Evolutionary conservation across 2,797 vertebrate species (phyloP).

Genomic region (Decapterus maruadsi): DNA sequence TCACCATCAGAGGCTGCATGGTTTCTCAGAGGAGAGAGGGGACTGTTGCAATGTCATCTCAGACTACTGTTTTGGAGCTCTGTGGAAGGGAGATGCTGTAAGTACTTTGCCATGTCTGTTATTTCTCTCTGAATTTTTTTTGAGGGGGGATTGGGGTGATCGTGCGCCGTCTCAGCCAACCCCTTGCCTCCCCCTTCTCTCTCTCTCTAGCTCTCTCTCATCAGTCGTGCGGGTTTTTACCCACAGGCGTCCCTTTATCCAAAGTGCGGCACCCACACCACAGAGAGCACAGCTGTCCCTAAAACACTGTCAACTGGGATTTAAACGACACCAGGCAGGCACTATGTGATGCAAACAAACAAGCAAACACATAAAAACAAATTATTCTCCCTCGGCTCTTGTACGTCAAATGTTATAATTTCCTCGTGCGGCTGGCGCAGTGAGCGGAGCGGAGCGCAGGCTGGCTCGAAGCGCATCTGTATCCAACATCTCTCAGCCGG

Average conservation of each 20-base stretch:
- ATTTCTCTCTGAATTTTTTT: slow-evolving; percentile 19
- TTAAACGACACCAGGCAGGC: neutral
- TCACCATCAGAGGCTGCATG: slow-evolving; percentile 74
- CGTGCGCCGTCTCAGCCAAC: slow-evolving; percentile 8
- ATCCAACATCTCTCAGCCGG: slow-evolving; percentile 1
- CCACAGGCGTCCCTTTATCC: slow-evolving; percentile 66
- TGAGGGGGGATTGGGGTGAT: slow-evolving; percentile 5
- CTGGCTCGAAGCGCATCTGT: slow-evolving; percentile 47
- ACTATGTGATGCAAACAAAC: neutral
- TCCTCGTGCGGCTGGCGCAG: slow-evolving; percentile 66
- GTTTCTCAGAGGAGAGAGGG: slow-evolving; percentile 80
- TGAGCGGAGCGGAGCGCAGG: slow-evolving; percentile 51
- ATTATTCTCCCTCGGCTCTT: slow-evolving; percentile 13
- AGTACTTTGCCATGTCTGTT: slow-evolving; percentile 82
- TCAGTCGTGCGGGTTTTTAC: slow-evolving; percentile 53
- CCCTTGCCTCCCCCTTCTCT: neutral
- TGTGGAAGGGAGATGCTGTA: slow-evolving; percentile 95
- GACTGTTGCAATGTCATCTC: slow-evolving; percentile 93
- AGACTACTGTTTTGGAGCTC: slow-evolving; percentile 89
- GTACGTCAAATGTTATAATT: slow-evolving; percentile 30
- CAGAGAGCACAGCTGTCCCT: slow-evolving; percentile 36
- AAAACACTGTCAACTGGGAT: slow-evolving; percentile 26
- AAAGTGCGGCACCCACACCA: slow-evolving; percentile 74
- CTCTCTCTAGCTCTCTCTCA: neutral
- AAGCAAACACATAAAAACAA: neutral